phyloP scores from a whole-genome alignment of 2,113 vertebrate species.

The Sebastes schlegelii region DNA sequence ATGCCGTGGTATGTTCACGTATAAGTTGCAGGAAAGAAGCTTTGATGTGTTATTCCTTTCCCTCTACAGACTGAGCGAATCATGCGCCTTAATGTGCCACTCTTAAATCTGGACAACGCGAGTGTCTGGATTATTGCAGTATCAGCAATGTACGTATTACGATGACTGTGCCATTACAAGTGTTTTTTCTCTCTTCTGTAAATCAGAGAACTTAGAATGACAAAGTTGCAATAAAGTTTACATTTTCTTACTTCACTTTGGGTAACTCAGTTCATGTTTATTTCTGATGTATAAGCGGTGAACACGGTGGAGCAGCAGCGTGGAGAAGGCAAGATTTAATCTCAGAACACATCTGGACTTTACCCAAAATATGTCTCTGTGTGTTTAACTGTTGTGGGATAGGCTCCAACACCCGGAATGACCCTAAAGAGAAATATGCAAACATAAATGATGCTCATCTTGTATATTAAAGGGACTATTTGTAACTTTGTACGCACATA shows the following conservation, averaged over 20 bases:
- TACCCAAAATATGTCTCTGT: background rate
- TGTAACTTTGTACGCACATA: too few species aligned
- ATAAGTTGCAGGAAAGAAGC: slow-evolving; percentile 57
- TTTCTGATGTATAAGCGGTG: background rate
- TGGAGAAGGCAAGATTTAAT: background rate
- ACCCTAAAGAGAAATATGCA: background rate
- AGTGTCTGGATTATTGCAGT: slow-evolving; percentile 72
- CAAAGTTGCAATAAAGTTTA: slow-evolving; percentile 87
- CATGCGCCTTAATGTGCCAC: slow-evolving; percentile 63
- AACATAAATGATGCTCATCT: background rate
- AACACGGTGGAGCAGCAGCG: background rate
- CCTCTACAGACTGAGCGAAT: slow-evolving; percentile 53
- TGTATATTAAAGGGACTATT: background rate
- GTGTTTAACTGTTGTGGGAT: background rate
- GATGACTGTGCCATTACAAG: slow-evolving; percentile 81
- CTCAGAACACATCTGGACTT: background rate
- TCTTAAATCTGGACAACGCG: slow-evolving; percentile 63
- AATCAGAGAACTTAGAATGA: slow-evolving; percentile 79
- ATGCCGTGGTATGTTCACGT: slow-evolving; percentile 62
- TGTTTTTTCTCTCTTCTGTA: slow-evolving; percentile 79
- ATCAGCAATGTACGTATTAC: slow-evolving; percentile 78
- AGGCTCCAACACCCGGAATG: background rate
- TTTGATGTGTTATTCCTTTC: slow-evolving; percentile 70
- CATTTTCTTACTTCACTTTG: slow-evolving; percentile 81
- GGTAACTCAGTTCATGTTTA: slow-evolving; percentile 9